Evolutionary conservation across 92 coral and sea anemone species (phyloP).

Genomic region (Epizoanthus fatuus): DNA sequence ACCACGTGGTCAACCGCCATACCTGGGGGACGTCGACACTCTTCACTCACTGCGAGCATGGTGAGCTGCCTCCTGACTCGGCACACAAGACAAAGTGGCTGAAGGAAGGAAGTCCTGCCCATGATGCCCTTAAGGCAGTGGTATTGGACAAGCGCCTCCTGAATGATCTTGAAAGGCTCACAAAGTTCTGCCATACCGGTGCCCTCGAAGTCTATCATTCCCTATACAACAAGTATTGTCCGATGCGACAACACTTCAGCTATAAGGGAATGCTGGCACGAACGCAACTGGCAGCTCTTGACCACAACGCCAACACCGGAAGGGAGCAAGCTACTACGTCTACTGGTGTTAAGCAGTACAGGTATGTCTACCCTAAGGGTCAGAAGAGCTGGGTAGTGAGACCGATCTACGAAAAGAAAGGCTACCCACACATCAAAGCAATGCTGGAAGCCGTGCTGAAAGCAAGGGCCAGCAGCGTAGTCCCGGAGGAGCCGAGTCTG

Average conservation of each 20-base stretch:
- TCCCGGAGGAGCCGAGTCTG: too few relatives aligned
- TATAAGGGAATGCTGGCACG: constrained; percentile 62
- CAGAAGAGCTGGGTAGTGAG: neutral
- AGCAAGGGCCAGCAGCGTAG: too few relatives aligned
- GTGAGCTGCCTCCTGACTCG: too few relatives aligned
- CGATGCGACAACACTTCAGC: constrained; percentile 65
- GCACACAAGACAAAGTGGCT: too few relatives aligned
- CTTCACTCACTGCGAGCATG: too few relatives aligned
- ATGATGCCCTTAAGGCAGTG: too few relatives aligned
- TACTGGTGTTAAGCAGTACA: constrained; percentile 39
- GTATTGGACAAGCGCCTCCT: too few relatives aligned
- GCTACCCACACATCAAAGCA: too few relatives aligned
- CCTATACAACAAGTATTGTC: constrained; percentile 51
- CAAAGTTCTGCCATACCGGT: constrained; percentile 68
- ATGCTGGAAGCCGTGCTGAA: too few relatives aligned
- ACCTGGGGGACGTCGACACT: too few relatives aligned
- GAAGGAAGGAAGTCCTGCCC: too few relatives aligned
- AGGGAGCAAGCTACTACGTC: constrained; percentile 61
- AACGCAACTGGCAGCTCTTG: constrained; percentile 68
- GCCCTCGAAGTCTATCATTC: constrained; percentile 59
- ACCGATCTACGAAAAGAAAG: neutral
- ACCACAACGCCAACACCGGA: constrained; percentile 59
- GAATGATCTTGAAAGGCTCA: constrained; percentile 4
- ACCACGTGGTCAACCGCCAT: too few relatives aligned
- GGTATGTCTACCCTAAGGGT: constrained; percentile 15